Percentiles rank a stretch among this genome's conserved stretches.
phyloP scores from a whole-genome alignment of 2,888 invertebrate species.

The Drosophila antonietae region DNA sequence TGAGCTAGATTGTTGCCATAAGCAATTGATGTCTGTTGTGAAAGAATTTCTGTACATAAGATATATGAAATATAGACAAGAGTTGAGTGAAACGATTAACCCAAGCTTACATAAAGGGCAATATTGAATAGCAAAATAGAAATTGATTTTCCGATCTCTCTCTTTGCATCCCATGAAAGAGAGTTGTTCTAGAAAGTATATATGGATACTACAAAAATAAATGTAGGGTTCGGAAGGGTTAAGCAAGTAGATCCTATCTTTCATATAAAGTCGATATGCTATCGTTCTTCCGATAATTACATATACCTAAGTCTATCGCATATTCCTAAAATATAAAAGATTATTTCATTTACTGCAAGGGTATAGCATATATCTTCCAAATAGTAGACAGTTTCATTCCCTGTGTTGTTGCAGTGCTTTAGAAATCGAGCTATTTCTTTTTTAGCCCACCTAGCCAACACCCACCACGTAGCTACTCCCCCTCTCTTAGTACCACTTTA shows the following conservation, averaged over 20 bases:
- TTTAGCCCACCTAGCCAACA: conserved; percentile 65
- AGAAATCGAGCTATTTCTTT: conserved; percentile 60
- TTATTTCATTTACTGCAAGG: background rate
- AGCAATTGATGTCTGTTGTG: background rate
- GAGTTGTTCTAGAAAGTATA: too few relatives aligned
- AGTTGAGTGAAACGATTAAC: background rate
- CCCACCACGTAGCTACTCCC: conserved; percentile 52
- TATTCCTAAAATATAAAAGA: too few relatives aligned
- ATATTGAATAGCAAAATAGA: background rate
- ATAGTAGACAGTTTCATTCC: conserved; percentile 31
- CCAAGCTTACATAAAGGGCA: too few relatives aligned
- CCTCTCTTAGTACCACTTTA: conserved; percentile 60
- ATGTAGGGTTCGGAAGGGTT: too few relatives aligned
- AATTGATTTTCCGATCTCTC: background rate
- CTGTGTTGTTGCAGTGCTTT: conserved; percentile 33
- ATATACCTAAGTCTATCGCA: too few relatives aligned
- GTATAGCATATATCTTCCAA: background rate
- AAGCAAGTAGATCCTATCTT: too few relatives aligned
- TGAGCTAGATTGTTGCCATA: background rate
- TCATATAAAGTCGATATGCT: too few relatives aligned
- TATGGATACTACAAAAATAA: too few relatives aligned
- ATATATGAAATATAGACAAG: background rate
- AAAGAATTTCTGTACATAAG: background rate
- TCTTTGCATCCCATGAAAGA: too few relatives aligned
- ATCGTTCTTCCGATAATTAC: too few relatives aligned